Evolutionary conservation across 2,888 invertebrate species (phyloP), one percentile per base, ranked within the genome.

Genomic region (Campoplex nolae): DNA sequence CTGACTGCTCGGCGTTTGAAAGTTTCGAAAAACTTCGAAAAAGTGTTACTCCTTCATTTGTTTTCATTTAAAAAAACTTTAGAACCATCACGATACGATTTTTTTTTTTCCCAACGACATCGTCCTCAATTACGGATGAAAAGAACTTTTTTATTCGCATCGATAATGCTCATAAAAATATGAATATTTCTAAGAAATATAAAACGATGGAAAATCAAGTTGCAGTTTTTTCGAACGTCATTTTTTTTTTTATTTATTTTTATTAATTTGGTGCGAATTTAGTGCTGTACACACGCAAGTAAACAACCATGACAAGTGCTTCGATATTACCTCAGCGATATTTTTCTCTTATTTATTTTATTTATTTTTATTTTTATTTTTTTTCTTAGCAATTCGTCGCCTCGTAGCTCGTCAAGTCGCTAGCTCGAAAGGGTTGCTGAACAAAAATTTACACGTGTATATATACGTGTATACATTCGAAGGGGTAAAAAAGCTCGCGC

Each of bases 401-500:
- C 48, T 48, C 32, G 38, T 45, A 51, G 71, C 48, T 68, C 51
- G 51, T 42, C 45, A 65, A 65, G 74, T 83, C 82, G 32, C 78
- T 70, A 65, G 78, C 67, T 85, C n/a, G 32, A 74, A 86, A 79
- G 71, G 83, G 80, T 62, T 28, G 77, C 32, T 77, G 13, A 62
- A 80, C 32, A 23, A 71, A 23, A 71, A 54, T 81, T 70, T 79
- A 35, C 18, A 71, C 58, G 32, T 67, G n/a, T 80, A 77, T 77
- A 38, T 35, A 68, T 51, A 38, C 51, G 23, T 1, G 28, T 54
- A 11, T 56, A 56, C 28, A 56, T 54, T 16, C 48, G 38, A 70
- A 70, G 70, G 70, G 51, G 76, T 70, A 74, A 78, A 73, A 73
- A 77, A 79, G 71, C 87, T 88, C 89, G 90, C 94, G 94, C 94